These are phyloP conservation scores for Griposia aprilina DNA, from an alignment of 2,888 invertebrate species.

Conservation along the genomic window DNA sequence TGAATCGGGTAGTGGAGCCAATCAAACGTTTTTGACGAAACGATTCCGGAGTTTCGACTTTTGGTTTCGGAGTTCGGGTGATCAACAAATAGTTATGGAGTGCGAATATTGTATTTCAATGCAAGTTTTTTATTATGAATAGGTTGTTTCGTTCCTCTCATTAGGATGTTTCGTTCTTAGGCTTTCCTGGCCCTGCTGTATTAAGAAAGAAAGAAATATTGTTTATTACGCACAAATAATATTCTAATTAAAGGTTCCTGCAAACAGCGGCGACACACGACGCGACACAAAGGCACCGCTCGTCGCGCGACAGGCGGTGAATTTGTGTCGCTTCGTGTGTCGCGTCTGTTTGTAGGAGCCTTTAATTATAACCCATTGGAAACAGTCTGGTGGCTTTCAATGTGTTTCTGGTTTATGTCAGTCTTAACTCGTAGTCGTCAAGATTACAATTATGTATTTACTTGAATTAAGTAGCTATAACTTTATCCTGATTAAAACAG, in stretches of 20 bases:
- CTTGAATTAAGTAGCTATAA: not conserved
- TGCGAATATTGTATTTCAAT: not conserved
- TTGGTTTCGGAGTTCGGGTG: slow-evolving; percentile 15
- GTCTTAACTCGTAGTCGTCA: not conserved
- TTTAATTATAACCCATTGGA: not conserved
- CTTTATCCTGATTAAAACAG: not conserved
- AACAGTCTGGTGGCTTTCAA: not conserved
- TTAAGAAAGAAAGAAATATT: not conserved
- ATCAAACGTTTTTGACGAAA: slow-evolving; percentile 50
- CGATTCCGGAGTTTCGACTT: slow-evolving; percentile 33
- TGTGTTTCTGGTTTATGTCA: not conserved
- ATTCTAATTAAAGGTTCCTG: too few relatives aligned
- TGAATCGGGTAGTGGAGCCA: slow-evolving; percentile 47
- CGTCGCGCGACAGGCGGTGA: too few relatives aligned
- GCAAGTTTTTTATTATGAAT: not conserved
- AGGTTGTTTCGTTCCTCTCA: too few relatives aligned
- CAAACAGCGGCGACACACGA: too few relatives aligned
- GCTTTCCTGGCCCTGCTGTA: not conserved
- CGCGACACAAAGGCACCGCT: too few relatives aligned
- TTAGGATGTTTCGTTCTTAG: not conserved
- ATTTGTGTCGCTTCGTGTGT: too few relatives aligned
- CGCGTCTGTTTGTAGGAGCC: too few relatives aligned
- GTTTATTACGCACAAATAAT: too few relatives aligned
- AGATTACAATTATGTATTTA: not conserved
- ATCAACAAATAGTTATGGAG: not conserved